phyloP scores from a whole-genome alignment of 2,113 vertebrate species.

The Tenrec ecaudatus region DNA sequence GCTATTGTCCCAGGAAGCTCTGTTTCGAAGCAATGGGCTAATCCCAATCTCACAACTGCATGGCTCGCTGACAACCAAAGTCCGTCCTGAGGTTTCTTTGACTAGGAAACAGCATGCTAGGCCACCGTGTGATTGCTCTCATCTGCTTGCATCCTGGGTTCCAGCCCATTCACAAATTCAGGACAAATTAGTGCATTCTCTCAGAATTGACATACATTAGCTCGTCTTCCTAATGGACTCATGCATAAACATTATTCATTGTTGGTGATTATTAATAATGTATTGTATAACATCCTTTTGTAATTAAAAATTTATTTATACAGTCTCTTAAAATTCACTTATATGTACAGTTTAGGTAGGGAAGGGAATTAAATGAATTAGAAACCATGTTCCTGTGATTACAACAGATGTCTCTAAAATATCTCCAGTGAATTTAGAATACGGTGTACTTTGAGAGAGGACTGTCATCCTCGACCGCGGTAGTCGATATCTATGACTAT shows the following conservation, averaged over 20 bases:
- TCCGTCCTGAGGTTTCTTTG: constrained; percentile 62
- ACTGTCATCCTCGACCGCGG: constrained; percentile 69
- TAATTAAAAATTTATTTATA: constrained; percentile 91
- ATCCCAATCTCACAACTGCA: constrained; percentile 75
- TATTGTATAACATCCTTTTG: constrained; percentile 85
- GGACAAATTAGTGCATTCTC: constrained; percentile 81
- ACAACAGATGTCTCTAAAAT: constrained; percentile 87
- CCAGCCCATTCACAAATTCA: constrained; percentile 81
- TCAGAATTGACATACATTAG: constrained; percentile 81
- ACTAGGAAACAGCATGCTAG: constrained; percentile 76
- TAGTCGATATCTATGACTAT: constrained; percentile 78
- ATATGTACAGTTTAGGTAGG: constrained; percentile 84
- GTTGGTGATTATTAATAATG: constrained; percentile 90
- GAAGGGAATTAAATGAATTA: constrained; percentile 88
- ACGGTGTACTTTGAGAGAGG: constrained; percentile 80
- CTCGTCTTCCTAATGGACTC: constrained; percentile 86
- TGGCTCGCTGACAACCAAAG: constrained; percentile 74
- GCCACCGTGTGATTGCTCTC: constrained; percentile 61
- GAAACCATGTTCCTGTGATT: constrained; percentile 86
- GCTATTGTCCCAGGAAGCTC: constrained; percentile 67
- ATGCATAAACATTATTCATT: constrained; percentile 87
- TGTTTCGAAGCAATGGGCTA: constrained; percentile 46
- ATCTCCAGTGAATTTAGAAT: constrained; percentile 85
- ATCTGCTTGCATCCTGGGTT: constrained; percentile 70
- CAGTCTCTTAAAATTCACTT: constrained; percentile 87